Conservation (phyloP, 1,140 invertebrate genomes). For the Zaprionus tsacasi region DNA sequence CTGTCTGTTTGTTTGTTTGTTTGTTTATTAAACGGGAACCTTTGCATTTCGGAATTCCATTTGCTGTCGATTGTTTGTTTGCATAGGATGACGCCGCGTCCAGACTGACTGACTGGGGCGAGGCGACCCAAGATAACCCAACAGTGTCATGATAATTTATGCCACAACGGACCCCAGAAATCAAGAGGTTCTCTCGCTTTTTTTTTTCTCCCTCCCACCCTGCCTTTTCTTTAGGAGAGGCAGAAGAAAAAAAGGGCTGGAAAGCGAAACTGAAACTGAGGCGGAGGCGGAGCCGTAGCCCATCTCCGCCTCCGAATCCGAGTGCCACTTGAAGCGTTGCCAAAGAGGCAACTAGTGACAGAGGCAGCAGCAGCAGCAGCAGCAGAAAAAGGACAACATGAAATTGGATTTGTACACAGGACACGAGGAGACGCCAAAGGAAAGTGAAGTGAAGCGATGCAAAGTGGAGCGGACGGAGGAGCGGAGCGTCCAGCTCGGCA, state of each 20-base stretch:
- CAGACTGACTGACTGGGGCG: background rate
- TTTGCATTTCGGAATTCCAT: conserved; percentile 35
- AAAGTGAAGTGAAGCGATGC: conserved; percentile 29
- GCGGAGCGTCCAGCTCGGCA: conserved; percentile 8
- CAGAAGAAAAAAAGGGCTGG: conserved; percentile 9
- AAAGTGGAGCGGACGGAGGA: no score
- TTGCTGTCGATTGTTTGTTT: conserved; percentile 61
- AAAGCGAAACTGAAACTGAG: conserved; percentile 28
- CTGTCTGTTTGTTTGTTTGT: background rate
- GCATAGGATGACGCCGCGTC: conserved; percentile 40
- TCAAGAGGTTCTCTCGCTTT: conserved; percentile 17
- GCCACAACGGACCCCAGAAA: conserved; percentile 35
- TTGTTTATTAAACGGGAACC: conserved; percentile 8
- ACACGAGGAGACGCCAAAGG: conserved; percentile 37
- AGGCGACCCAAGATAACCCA: conserved; percentile 1
- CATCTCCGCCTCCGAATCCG: background rate
- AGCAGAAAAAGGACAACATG: conserved; percentile 47
- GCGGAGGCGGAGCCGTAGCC: no score
- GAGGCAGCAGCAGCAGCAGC: conserved; percentile 1
- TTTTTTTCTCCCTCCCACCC: background rate
- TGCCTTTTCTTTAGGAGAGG: background rate
- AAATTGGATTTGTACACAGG: conserved; percentile 70
- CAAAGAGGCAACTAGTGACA: conserved; percentile 45
- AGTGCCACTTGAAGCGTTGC: conserved; percentile 50
- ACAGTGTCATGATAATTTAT: conserved; percentile 61